A percentile compares a stretch with the other conserved stretches of the same genome.
phyloP scores from a whole-genome alignment of 2,113 vertebrate genomes.

The Saccopteryx leptura region DNA sequence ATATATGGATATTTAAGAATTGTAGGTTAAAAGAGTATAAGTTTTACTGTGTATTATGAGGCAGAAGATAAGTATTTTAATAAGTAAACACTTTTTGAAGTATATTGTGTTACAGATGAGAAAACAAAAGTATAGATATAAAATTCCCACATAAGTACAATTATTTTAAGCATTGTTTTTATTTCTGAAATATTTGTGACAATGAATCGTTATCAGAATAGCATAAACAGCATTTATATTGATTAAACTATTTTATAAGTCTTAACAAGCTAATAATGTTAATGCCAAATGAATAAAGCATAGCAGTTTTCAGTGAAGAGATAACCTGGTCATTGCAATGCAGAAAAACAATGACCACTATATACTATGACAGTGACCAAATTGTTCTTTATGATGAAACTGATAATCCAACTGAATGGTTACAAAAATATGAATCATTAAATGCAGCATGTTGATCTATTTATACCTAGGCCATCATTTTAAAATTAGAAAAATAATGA shows the following conservation, averaged over 20 bases:
- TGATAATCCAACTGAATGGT: constrained; percentile 48
- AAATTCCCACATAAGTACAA: not conserved
- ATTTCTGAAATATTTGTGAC: constrained; percentile 80
- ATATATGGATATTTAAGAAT: not conserved
- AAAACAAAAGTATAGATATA: not conserved
- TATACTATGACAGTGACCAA: constrained; percentile 52
- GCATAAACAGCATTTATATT: constrained; percentile 86
- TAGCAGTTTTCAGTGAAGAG: constrained; percentile 82
- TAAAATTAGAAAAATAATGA: constrained; percentile 11
- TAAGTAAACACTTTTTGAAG: not conserved
- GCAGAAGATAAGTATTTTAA: not conserved
- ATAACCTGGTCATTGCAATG: constrained; percentile 68
- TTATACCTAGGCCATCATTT: not conserved
- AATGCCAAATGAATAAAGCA: constrained; percentile 82
- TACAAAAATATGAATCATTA: not conserved
- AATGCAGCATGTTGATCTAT: not conserved
- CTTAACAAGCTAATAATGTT: constrained; percentile 84
- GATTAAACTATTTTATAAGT: constrained; percentile 82
- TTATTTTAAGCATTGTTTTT: constrained; percentile 80
- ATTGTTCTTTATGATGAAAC: constrained; percentile 22
- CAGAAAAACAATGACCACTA: constrained; percentile 48
- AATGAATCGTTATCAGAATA: constrained; percentile 84
- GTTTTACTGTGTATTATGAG: not conserved
- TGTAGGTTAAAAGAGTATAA: not conserved
- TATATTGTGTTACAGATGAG: not conserved